Evolutionary conservation across 2,113 vertebrate species (phyloP).

Genomic region (Gyps fulvus): DNA sequence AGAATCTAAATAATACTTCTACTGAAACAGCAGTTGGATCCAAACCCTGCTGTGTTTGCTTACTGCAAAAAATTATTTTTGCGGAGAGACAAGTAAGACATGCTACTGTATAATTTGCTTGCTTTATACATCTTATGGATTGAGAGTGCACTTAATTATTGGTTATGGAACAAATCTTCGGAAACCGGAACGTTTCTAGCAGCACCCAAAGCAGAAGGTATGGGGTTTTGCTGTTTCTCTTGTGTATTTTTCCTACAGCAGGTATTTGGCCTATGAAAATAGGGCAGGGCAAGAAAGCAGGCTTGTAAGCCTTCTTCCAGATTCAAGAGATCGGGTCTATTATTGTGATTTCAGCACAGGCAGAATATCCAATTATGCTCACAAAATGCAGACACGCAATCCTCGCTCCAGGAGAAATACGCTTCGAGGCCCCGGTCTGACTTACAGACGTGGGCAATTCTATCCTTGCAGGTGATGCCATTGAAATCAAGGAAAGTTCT

Average conservation of each 20-base stretch:
- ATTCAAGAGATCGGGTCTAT: neutral
- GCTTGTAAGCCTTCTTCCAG: neutral
- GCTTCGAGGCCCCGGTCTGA: neutral
- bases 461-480: neutral
- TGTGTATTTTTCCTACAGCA: neutral
- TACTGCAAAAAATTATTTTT: neutral
- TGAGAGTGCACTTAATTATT: neutral
- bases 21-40: neutral
- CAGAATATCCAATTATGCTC: neutral
- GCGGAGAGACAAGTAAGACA: neutral
- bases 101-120: neutral
- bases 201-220: neutral
- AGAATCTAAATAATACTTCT: neutral
- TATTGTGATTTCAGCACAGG: neutral
- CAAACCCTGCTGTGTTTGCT: neutral
- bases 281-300: neutral
- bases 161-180: neutral
- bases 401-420: neutral
- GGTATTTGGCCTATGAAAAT: neutral
- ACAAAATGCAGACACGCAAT: neutral
- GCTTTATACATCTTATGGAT: neutral
- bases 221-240: neutral
- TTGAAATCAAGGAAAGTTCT: neutral
- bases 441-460: neutral
- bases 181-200: neutral